Evolutionary conservation across 2,113 vertebrate genomes (phyloP).

Genomic region (Semnornis frantzii): DNA sequence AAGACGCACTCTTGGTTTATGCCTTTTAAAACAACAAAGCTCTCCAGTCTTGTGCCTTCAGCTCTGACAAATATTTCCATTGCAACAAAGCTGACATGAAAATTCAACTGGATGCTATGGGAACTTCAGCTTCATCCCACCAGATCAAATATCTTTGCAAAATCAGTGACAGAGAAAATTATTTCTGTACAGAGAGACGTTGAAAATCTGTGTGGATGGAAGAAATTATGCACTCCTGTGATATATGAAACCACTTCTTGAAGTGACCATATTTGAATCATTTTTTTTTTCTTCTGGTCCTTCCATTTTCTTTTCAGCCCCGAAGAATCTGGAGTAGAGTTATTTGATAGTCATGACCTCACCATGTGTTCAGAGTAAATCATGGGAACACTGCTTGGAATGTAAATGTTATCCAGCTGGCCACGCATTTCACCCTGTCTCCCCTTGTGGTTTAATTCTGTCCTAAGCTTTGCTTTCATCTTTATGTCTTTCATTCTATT

Average conservation of each 20-base stretch:
- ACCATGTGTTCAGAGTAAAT: slow-evolving; percentile 50
- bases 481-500: not conserved
- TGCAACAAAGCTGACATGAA: not conserved
- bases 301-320: slow-evolving; percentile 1
- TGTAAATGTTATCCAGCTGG: slow-evolving; percentile 56
- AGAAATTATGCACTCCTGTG: not conserved
- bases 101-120: not conserved
- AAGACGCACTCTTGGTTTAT: not conserved
- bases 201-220: not conserved
- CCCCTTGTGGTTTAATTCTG: slow-evolving; percentile 18
- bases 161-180: slow-evolving; percentile 34
- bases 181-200: slow-evolving; percentile 7
- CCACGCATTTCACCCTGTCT: slow-evolving; percentile 1
- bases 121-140: slow-evolving; percentile 18
- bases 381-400: slow-evolving; percentile 40
- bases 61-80: slow-evolving; percentile 43
- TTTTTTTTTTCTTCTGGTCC: not conserved
- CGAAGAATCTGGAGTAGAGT: not conserved
- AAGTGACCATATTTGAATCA: slow-evolving; percentile 16
- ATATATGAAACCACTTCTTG: not conserved
- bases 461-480: slow-evolving; percentile 1
- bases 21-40: slow-evolving; percentile 11
- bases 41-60: not conserved
- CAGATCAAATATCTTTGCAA: slow-evolving; percentile 7
- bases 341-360: slow-evolving; percentile 44